Percentiles rank a stretch among this genome's conserved stretches.
Conservation (phyloP, 2,888 invertebrate species). For the Pterobdella sp. region DNA sequence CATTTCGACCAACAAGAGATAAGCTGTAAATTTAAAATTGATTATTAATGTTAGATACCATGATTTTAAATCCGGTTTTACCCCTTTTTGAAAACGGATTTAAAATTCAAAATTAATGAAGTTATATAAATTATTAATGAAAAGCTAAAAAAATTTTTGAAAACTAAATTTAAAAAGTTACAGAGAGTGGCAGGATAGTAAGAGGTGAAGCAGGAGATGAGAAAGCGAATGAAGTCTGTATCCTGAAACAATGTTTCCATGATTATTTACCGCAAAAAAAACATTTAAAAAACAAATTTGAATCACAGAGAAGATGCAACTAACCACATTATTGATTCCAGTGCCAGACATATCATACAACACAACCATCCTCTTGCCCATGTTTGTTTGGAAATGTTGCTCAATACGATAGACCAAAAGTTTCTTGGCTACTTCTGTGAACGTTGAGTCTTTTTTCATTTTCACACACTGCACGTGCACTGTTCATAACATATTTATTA, state of each 20-base stretch:
- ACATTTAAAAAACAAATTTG: neutral
- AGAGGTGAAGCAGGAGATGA: slow-evolving; percentile 74
- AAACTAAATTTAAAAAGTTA: slow-evolving; percentile 38
- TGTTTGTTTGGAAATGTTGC: slow-evolving; percentile 52
- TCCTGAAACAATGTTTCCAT: slow-evolving; percentile 55
- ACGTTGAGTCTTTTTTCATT: slow-evolving; percentile 69
- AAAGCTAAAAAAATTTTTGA: neutral
- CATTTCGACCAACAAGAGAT: slow-evolving; percentile 84
- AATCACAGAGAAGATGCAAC: slow-evolving; percentile 26
- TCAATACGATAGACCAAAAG: slow-evolving; percentile 80
- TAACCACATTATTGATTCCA: slow-evolving; percentile 69
- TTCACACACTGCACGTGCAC: slow-evolving; percentile 73
- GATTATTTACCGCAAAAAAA: neutral
- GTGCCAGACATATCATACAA: slow-evolving; percentile 85
- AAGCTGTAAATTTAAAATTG: slow-evolving; percentile 61
- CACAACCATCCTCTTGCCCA: slow-evolving; percentile 67
- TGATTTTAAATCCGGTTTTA: neutral
- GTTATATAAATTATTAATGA: neutral
- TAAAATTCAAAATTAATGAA: neutral
- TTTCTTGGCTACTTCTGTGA: slow-evolving; percentile 59
- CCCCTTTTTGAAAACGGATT: neutral
- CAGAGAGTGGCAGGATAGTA: slow-evolving; percentile 68
- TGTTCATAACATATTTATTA: slow-evolving; percentile 37
- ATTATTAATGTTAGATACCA: neutral
- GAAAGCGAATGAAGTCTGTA: slow-evolving; percentile 78